Evolutionary conservation across 2,113 vertebrate species (phyloP).

Genomic region (Gobio gobio): DNA sequence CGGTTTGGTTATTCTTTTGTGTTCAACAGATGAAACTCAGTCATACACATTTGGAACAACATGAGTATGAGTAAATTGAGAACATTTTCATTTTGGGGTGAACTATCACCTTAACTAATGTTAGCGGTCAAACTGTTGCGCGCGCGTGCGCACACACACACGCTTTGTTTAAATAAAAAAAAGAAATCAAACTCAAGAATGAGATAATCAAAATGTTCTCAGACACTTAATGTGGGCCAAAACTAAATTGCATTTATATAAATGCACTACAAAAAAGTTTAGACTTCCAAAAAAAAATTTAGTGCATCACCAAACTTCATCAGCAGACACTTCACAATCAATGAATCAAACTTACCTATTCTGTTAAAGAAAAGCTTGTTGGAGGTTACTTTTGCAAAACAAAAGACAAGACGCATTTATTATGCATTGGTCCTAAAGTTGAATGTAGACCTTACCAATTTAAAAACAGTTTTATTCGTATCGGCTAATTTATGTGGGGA

Average conservation of each 20-base stretch:
- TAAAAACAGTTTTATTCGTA: background rate
- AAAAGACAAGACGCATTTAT: background rate
- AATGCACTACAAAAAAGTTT: background rate
- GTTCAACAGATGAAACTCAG: background rate
- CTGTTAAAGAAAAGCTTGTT: background rate
- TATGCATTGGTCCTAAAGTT: background rate
- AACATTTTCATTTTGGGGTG: background rate
- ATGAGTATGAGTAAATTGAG: background rate
- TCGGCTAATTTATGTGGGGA: background rate
- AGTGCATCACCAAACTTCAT: too few species aligned
- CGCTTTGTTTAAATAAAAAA: background rate
- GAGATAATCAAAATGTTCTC: too few species aligned
- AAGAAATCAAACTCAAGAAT: too few species aligned
- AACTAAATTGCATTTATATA: too few species aligned
- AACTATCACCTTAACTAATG: background rate
- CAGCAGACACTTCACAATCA: background rate
- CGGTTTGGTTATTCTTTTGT: background rate
- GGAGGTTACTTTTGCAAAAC: background rate
- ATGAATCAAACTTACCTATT: background rate
- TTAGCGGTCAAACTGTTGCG: background rate
- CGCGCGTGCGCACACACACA: background rate
- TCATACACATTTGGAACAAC: background rate
- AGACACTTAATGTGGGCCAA: too few species aligned
- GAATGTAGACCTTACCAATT: background rate
- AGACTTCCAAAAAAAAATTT: background rate